Conservation (phyloP, 2,797 vertebrate genomes). For the Sebastes steindachneri region DNA sequence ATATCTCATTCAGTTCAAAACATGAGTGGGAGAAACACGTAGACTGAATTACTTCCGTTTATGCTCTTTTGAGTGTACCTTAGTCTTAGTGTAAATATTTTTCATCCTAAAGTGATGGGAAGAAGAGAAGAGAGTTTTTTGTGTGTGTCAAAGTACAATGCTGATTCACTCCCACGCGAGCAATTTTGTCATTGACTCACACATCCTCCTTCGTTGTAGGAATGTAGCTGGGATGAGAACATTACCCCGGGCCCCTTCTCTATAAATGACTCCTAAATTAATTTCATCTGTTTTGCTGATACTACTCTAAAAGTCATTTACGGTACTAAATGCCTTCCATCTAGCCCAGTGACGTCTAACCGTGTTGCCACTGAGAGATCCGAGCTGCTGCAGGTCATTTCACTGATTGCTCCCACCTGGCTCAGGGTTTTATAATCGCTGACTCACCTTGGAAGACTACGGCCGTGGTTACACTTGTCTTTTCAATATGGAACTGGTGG, state of each 20-base stretch:
- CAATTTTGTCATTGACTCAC: slow-evolving; percentile 53
- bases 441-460: background rate
- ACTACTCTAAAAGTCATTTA: slow-evolving; percentile 26
- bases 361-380: slow-evolving; percentile 1
- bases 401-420: slow-evolving; percentile 12
- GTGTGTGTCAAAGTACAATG: slow-evolving; percentile 41
- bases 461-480: no score
- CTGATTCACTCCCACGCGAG: slow-evolving; percentile 52
- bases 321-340: background rate
- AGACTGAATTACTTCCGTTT: slow-evolving; percentile 26
- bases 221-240: slow-evolving; percentile 23
- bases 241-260: slow-evolving; percentile 11
- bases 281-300: slow-evolving; percentile 30
- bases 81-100: slow-evolving; percentile 42
- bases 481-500: no score
- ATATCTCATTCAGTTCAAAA: slow-evolving; percentile 41
- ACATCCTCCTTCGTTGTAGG: slow-evolving; percentile 27
- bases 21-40: slow-evolving; percentile 31
- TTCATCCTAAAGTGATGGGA: slow-evolving; percentile 12
- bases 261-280: slow-evolving; percentile 39
- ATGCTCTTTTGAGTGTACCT: slow-evolving; percentile 14
- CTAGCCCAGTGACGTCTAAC: background rate
- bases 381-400: slow-evolving; percentile 22
- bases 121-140: slow-evolving; percentile 1
- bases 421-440: background rate